Base-by-base conservation (phyloP, 2,888 invertebrate species). In the Chloroclystis v-ata region DNA sequence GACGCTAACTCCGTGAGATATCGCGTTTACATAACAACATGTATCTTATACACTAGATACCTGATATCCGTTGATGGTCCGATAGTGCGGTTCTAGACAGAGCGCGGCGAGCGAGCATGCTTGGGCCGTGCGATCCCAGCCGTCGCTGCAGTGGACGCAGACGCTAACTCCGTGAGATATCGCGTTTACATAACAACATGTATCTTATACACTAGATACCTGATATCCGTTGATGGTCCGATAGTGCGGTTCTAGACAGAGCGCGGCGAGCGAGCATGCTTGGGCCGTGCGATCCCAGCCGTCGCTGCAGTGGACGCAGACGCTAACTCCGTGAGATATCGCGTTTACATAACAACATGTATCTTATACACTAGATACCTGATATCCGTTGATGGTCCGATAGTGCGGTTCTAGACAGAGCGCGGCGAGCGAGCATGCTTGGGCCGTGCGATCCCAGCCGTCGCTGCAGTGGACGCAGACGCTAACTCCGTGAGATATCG, bases 361-460 rank as follows among this genome's bases (percentile, higher is more conserved):
- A n/a, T n/a, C n/a, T n/a, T n/a, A n/a, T n/a, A n/a, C n/a, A n/a
- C n/a, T n/a, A n/a, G n/a, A n/a, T 41, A 49, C 49, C 48, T 49
- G 50, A 28, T 50, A 51, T 8, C 42, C 42, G n/a, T 42, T 33
- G 9, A 42, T 42, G 28, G 43, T 43, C 11, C 33, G 33, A 16
- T 98, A 99, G 85, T 95, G 97, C 1, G 99, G 98, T 86, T 99
- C 98, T 40, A 99, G 86, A 65, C 98, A 90, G 4, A 99, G 82
- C 41, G 95, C 92, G 33, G 99, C 95, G 42, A 99, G 98, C 93
- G 98, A 96, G 81, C 98, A 97, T 40, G 97, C 98, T 90, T 99
- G 99, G 52, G 98, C 97, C 0, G 99, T 99, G n/a, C n/a, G n/a
- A n/a, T n/a, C n/a, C n/a, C n/a, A n/a, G n/a, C n/a, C n/a, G n/a